Evolutionary conservation across 2,888 invertebrate species (phyloP).

Genomic region (Erebia ligea): DNA sequence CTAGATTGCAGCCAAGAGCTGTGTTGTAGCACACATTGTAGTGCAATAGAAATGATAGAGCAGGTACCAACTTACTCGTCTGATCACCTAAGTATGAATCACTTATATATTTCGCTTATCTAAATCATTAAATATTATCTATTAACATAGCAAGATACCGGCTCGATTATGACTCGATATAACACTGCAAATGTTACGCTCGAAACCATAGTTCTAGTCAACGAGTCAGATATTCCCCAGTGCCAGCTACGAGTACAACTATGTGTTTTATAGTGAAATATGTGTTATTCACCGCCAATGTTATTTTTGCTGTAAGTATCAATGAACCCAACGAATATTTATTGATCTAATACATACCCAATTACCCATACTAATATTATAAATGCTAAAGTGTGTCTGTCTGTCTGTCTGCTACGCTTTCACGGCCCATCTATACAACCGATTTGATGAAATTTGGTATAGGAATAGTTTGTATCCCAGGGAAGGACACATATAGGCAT

Average conservation of each 20-base stretch:
- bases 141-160: background rate
- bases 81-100: background rate
- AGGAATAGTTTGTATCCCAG: too few relatives aligned
- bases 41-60: too few relatives aligned
- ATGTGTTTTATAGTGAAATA: conserved; percentile 67
- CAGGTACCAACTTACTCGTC: background rate
- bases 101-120: background rate
- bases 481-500: too few relatives aligned
- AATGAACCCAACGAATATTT: background rate
- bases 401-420: too few relatives aligned
- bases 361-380: background rate
- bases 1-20: too few relatives aligned
- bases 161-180: background rate
- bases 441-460: too few relatives aligned
- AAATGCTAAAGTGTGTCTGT: too few relatives aligned
- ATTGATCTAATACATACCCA: background rate
- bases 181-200: background rate
- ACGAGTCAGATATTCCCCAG: background rate
- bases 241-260: conserved; percentile 40
- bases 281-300: conserved; percentile 56
- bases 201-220: background rate
- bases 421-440: too few relatives aligned
- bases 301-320: conserved; percentile 59
- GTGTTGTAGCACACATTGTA: too few relatives aligned
- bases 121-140: conserved; percentile 14